A percentile compares a stretch with the other conserved stretches of the same genome.
Conservation (phyloP, 64 coral and sea anemone species). For the Orbicella faveolata region DNA sequence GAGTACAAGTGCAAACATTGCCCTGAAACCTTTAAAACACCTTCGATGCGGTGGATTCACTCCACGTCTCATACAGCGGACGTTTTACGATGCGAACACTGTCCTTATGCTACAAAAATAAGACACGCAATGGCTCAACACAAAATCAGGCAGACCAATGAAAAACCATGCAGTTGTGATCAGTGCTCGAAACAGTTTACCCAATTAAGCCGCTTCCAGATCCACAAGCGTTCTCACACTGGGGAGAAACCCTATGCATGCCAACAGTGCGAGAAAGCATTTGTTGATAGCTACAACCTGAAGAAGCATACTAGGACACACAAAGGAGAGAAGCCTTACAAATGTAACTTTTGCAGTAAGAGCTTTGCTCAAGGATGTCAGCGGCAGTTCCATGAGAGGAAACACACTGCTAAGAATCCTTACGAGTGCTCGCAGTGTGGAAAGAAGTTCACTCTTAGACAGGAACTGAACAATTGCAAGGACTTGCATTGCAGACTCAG, state of each 20-base stretch:
- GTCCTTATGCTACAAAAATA: neutral
- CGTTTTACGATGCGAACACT: neutral
- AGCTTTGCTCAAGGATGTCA: conserved; percentile 23
- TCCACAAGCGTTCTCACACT: conserved; percentile 1
- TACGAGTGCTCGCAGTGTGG: conserved; percentile 2
- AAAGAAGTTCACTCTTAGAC: conserved; percentile 1
- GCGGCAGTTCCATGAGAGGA: conserved; percentile 4
- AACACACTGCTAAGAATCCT: neutral
- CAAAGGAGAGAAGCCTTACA: conserved; percentile 10
- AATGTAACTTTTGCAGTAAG: neutral
- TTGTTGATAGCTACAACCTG: conserved; percentile 10
- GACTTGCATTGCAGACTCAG: neutral
- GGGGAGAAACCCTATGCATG: neutral
- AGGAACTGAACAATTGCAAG: neutral
- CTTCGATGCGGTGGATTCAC: neutral
- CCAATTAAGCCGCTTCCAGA: neutral
- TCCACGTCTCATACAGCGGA: neutral
- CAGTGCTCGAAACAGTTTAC: neutral
- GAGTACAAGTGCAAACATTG: neutral
- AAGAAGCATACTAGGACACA: neutral
- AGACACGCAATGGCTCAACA: neutral
- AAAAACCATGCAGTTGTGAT: neutral
- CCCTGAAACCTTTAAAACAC: neutral
- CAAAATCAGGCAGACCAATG: neutral
- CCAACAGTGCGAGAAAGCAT: neutral